phyloP scores from a whole-genome alignment of 2,888 invertebrate genomes.

The Agrotis clavis region DNA sequence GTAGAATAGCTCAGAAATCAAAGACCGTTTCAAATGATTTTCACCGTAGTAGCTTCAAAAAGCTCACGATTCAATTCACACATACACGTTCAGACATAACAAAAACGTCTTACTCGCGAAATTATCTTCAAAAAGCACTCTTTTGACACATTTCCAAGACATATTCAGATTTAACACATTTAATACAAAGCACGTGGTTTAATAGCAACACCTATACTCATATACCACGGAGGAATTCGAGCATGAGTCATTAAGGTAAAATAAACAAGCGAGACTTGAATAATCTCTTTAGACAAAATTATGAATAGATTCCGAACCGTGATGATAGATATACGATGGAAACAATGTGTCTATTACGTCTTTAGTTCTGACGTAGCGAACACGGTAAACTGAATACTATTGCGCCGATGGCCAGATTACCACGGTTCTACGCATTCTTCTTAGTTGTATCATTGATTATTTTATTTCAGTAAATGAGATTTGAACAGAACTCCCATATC shows the following conservation, averaged over 20 bases:
- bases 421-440: neutral
- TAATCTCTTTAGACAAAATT: conserved; percentile 43
- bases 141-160: conserved; percentile 67
- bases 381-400: conserved; percentile 6
- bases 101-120: conserved; percentile 54
- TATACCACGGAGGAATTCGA: conserved; percentile 50
- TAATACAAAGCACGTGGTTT: conserved; percentile 51
- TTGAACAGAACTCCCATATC: neutral
- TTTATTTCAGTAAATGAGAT: neutral
- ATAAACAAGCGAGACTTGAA: conserved; percentile 53
- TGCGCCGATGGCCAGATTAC: neutral
- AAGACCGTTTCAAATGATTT: neutral
- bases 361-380: conserved; percentile 6
- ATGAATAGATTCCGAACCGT: conserved; percentile 44
- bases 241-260: conserved; percentile 57
- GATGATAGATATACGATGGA: conserved; percentile 35
- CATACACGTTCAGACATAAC: conserved; percentile 51
- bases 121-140: conserved; percentile 45
- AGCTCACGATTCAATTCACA: conserved; percentile 12
- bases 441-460: neutral
- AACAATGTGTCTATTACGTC: conserved; percentile 30
- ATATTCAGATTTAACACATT: conserved; percentile 60
- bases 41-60: neutral
- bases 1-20: neutral
- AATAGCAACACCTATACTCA: conserved; percentile 19